phyloP scores from a whole-genome alignment of 2,888 invertebrate genomes.

The Petrophora chlorosata region DNA sequence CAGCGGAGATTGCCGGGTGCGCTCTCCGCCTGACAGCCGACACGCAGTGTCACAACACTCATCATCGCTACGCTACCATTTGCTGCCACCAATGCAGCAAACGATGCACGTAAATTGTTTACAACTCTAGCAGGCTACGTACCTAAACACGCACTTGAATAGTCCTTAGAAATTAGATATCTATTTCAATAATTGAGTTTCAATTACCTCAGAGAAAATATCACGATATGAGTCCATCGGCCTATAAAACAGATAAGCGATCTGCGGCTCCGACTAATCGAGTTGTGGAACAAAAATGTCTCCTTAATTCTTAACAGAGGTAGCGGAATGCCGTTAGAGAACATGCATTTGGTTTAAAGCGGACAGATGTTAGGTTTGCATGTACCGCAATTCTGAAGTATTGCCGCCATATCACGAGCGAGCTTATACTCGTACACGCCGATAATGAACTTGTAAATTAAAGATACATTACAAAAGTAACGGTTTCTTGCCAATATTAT shows the following conservation, averaged over 20 bases:
- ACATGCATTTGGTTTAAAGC: conserved; percentile 53
- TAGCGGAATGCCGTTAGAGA: conserved; percentile 49
- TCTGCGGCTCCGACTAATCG: conserved; percentile 40
- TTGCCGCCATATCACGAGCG: conserved; percentile 43
- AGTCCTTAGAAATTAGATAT: no score
- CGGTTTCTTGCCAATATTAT: conserved; percentile 36
- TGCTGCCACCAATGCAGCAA: conserved; percentile 48
- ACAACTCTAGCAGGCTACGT: conserved; percentile 35
- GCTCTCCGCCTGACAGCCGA: conserved; percentile 47
- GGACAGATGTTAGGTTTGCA: conserved; percentile 62
- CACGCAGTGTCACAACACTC: conserved; percentile 55
- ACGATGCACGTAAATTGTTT: conserved; percentile 46
- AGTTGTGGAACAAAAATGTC: conserved; percentile 44
- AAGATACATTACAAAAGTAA: conserved; percentile 40
- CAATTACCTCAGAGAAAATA: not conserved
- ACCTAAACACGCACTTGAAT: conserved; percentile 29
- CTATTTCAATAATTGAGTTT: no score
- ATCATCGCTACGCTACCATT: conserved; percentile 56
- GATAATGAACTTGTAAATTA: conserved; percentile 49
- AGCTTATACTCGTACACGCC: conserved; percentile 46
- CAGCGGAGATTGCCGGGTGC: conserved; percentile 61
- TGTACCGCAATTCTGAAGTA: conserved; percentile 53
- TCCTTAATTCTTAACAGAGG: conserved; percentile 44
- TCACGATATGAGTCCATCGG: conserved; percentile 23
- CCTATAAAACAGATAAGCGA: conserved; percentile 42